Percentiles rank a stretch among this genome's conserved stretches.
These are phyloP conservation scores for Pseudochirops cupreus DNA, from an alignment of 2,797 vertebrate genomes.

Conservation along the genomic window DNA sequence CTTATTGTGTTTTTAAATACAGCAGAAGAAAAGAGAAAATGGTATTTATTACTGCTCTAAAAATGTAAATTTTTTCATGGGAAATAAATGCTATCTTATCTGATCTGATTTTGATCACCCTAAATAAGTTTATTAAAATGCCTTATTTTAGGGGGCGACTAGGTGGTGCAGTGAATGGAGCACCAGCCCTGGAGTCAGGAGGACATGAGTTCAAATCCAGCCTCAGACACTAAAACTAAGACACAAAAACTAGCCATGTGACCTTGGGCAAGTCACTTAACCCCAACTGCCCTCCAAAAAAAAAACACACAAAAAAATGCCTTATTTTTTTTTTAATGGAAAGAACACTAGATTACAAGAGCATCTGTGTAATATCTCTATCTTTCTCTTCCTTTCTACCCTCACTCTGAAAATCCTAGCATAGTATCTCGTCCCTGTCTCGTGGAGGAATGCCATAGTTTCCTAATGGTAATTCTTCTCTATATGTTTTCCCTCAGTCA, in stretches of 20 bases:
- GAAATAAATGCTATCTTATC: background rate
- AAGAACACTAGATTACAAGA: background rate
- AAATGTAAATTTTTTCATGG: background rate
- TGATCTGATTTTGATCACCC: background rate
- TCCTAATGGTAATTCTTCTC: background rate
- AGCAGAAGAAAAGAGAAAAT: background rate
- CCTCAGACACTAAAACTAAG: no score
- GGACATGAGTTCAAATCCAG: no score
- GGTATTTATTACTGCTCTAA: conserved; percentile 24
- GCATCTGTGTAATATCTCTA: background rate
- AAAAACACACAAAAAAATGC: no score
- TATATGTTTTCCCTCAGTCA: background rate
- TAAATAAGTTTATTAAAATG: background rate
- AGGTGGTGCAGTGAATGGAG: no score
- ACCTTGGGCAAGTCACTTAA: no score
- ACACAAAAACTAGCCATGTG: no score
- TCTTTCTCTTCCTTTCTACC: background rate
- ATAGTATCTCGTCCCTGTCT: background rate
- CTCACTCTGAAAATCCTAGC: background rate
- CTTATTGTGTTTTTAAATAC: background rate
- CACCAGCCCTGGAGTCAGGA: no score
- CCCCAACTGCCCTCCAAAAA: no score
- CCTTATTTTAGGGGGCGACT: no score
- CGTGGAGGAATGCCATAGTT: background rate
- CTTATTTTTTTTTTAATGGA: background rate